A percentile compares a stretch with the other conserved stretches of the same genome.
Evolutionary conservation across 1,140 invertebrate species (phyloP).

Genomic region (Brachionus koreanus): DNA sequence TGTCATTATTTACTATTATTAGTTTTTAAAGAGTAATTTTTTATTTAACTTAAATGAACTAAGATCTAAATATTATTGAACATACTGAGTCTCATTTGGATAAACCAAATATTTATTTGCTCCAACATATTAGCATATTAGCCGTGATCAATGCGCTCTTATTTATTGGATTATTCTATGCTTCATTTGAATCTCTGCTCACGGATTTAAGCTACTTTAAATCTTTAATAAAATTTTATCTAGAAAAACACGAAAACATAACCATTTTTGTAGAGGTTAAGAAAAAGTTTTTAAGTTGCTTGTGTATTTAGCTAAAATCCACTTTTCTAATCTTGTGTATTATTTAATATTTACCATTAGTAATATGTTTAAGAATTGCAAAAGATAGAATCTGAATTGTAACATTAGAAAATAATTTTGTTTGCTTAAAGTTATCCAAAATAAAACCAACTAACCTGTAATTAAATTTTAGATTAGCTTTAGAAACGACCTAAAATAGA

Average conservation of each 20-base stretch:
- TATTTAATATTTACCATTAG: constrained; percentile 5
- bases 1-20: neutral
- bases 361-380: neutral
- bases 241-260: neutral
- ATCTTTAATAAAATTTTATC: neutral
- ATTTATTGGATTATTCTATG: neutral
- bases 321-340: neutral
- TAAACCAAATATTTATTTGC: neutral
- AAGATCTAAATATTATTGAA: neutral
- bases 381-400: neutral
- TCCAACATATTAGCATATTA: neutral
- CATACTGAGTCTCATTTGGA: neutral
- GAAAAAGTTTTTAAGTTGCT: neutral
- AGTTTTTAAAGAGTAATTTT: neutral
- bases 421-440: neutral
- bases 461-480: constrained; percentile 1
- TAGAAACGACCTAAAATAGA: neutral
- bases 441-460: neutral
- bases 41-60: neutral
- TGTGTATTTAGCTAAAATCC: neutral
- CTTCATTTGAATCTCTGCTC: neutral
- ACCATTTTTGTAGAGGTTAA: neutral
- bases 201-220: neutral
- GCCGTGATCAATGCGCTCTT: neutral
- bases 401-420: neutral